These are phyloP conservation scores for Acanthopleura granulata DNA, from an alignment of 2,888 invertebrate genomes.

Conservation along the genomic window DNA sequence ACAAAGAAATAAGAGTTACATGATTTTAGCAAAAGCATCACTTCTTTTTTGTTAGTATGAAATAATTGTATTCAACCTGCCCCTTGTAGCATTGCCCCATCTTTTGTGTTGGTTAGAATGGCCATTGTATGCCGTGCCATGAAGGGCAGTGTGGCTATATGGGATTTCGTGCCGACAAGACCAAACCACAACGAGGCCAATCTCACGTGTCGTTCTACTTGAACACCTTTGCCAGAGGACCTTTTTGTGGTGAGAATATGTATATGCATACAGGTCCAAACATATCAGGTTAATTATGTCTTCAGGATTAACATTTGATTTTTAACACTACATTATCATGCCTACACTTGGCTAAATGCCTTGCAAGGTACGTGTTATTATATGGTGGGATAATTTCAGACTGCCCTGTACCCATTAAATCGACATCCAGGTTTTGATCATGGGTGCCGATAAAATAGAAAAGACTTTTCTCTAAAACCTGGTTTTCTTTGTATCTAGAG, in stretches of 20 bases:
- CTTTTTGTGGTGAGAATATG: slow-evolving; percentile 56
- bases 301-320: background rate
- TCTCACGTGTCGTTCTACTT: slow-evolving; percentile 45
- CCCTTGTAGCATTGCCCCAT: no score
- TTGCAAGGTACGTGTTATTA: no score
- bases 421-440: no score
- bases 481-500: no score
- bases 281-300: background rate
- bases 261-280: no score
- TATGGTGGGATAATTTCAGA: no score
- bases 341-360: no score
- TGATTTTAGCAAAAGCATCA: background rate
- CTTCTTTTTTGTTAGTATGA: background rate
- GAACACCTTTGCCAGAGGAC: slow-evolving; percentile 40
- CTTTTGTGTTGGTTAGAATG: slow-evolving; percentile 74
- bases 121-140: slow-evolving; percentile 74
- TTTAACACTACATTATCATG: background rate
- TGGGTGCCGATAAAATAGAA: no score
- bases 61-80: background rate
- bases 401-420: no score
- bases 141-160: slow-evolving; percentile 59
- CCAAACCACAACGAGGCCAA: slow-evolving; percentile 37
- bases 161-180: slow-evolving; percentile 65
- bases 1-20: background rate
- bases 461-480: no score